phyloP scores from a whole-genome alignment of 2,888 invertebrate genomes.

The Didymodactylos carnosus region DNA sequence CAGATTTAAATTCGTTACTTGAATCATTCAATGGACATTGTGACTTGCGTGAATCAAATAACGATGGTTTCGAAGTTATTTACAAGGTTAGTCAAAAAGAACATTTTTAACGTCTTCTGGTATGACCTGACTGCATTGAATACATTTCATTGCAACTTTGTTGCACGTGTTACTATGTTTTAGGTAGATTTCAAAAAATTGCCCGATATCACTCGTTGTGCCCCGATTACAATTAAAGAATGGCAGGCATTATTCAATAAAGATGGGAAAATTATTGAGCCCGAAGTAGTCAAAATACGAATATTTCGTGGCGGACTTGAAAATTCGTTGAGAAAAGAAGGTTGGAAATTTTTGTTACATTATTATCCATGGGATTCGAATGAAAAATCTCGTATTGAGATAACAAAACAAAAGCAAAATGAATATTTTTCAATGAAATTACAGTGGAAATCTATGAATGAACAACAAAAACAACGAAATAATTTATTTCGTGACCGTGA shows the following conservation, averaged over 20 bases:
- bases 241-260: conserved; percentile 61
- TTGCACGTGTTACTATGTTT: not conserved
- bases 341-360: conserved; percentile 82
- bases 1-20: not conserved
- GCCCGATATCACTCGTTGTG: conserved; percentile 48
- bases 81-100: too few species aligned
- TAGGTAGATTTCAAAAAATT: conserved; percentile 46
- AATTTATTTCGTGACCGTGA: conserved; percentile 69
- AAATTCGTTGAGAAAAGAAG: conserved; percentile 18
- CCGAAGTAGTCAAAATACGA: conserved; percentile 55
- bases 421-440: conserved; percentile 85
- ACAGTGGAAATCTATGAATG: conserved; percentile 78
- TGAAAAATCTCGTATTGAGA: conserved; percentile 46
- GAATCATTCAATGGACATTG: not conserved
- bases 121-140: too few species aligned
- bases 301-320: conserved; percentile 56
- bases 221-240: conserved; percentile 49
- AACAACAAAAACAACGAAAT: conserved; percentile 66
- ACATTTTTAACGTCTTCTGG: too few species aligned
- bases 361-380: conserved; percentile 68
- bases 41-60: conserved; percentile 19
- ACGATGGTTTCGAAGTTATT: conserved; percentile 35
- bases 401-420: conserved; percentile 52
- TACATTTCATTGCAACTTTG: not conserved
- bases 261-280: conserved; percentile 58